These are phyloP conservation scores for Embidobia sp. DNA, from an alignment of 2,888 invertebrate species.

Conservation along the genomic window DNA sequence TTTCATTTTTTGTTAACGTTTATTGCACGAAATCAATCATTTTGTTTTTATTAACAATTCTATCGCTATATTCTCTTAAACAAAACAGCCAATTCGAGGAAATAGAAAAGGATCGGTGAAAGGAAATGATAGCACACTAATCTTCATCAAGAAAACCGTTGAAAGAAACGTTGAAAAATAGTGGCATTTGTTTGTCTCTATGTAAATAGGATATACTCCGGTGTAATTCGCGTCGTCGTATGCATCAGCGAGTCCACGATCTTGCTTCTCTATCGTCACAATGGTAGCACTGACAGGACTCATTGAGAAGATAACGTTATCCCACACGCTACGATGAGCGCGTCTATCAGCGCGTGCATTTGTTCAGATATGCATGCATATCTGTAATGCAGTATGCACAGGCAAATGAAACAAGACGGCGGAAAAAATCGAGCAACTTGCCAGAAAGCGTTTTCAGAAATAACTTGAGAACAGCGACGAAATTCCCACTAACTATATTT, in stretches of 20 bases:
- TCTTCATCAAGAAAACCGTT: not conserved
- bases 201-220: constrained; percentile 38
- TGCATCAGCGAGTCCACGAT: constrained; percentile 45
- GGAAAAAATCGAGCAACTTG: constrained; percentile 3
- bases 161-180: constrained; percentile 4
- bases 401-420: constrained; percentile 47
- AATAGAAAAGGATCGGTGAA: too few relatives aligned
- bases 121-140: too few relatives aligned
- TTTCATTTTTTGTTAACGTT: too few relatives aligned
- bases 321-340: constrained; percentile 62
- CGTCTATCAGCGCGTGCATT: constrained; percentile 62
- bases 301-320: constrained; percentile 64
- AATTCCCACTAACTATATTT: too few relatives aligned
- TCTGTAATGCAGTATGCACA: constrained; percentile 34
- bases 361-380: constrained; percentile 52
- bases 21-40: too few relatives aligned
- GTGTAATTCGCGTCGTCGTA: constrained; percentile 44
- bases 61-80: too few relatives aligned
- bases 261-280: constrained; percentile 62
- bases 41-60: too few relatives aligned
- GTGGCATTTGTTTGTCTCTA: constrained; percentile 32
- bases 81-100: too few relatives aligned
- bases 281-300: constrained; percentile 58
- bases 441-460: constrained; percentile 1
- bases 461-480: too few relatives aligned